Conservation (phyloP, 2,797 vertebrate genomes). For the Benthosema pterotum region DNA sequence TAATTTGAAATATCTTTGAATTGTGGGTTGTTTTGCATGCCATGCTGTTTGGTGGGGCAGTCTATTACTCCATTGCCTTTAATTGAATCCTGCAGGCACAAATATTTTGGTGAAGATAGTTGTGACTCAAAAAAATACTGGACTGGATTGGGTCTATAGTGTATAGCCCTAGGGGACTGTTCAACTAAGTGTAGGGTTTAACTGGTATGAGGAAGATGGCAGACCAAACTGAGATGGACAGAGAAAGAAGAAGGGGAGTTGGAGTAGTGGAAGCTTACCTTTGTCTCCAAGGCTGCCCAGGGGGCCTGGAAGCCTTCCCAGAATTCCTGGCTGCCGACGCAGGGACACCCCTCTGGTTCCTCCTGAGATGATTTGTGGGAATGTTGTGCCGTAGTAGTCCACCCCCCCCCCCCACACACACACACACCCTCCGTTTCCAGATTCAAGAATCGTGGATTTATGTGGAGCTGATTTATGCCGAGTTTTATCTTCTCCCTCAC, state of each 20-base stretch:
- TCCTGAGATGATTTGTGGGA: conserved; percentile 66
- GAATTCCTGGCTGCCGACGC: conserved; percentile 54
- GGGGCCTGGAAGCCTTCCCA: conserved; percentile 63
- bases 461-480: conserved; percentile 70
- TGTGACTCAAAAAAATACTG: too few relatives aligned
- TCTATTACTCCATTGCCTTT: too few relatives aligned
- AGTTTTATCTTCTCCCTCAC: conserved; percentile 67
- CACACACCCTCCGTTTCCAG: conserved; percentile 26
- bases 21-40: too few relatives aligned
- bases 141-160: too few relatives aligned
- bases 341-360: conserved; percentile 55
- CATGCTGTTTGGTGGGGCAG: too few relatives aligned
- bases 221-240: background rate
- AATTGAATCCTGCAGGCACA: too few relatives aligned
- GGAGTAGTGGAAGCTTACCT: conserved; percentile 6
- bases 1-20: too few relatives aligned
- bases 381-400: conserved; percentile 53
- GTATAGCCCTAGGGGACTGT: too few relatives aligned
- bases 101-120: too few relatives aligned
- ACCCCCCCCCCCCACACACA: conserved; percentile 17
- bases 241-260: conserved; percentile 10
- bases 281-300: background rate
- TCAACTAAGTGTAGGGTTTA: too few relatives aligned
- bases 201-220: too few relatives aligned
- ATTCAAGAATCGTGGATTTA: background rate